Base-by-base conservation (phyloP, 2,797 vertebrate genomes). In the Cephalopachus bancanus region DNA sequence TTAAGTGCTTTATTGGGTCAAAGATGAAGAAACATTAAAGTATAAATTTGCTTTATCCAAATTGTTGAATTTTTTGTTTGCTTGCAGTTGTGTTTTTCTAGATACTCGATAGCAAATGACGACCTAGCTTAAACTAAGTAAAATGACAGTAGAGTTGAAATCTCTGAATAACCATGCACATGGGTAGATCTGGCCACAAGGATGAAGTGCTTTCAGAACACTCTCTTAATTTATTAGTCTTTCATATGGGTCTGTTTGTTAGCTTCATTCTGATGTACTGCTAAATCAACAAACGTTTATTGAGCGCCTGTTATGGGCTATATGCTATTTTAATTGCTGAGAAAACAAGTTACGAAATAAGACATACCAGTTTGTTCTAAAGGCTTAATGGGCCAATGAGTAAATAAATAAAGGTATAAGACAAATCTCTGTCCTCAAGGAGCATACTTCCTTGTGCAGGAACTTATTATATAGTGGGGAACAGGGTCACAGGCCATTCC, bases 1-100 rank as follows among this genome's bases (percentile, higher is more conserved):
- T 55, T 87, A 33, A 69, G 2, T 79, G 22, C 57, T 96, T 94
- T 89, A 74, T 93, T 96, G 53, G 65, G 30, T 85, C n/a, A 83
- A 59, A 95, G 85, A 71, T 69, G 49, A 88, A 72, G 19, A 79
- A 93, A 30, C 91, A 33, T n/a, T 92, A 83, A 83, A 86, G 62
- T 51, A 81, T n/a, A 28, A 89, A 26, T 53, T 90, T 91, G 17
- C 37, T 76, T 93, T 69, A 53, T 80, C 24, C 10, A 10, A 2
- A 74, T 81, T 83, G 19, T 59, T 92, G 44, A 7, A 79, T 44
- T 92, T 75, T 94, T 92, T 74, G 11, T 89, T 90, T 76, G 30
- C 37, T 64, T 87, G 51, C 49, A 1, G 10, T 91, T 53, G 4
- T 83, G 55, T 76, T 92, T 83, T 95, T 89, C 72, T 93, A 92